phyloP scores from a whole-genome alignment of 2,113 vertebrate genomes.

The Aegithalos caudatus region DNA sequence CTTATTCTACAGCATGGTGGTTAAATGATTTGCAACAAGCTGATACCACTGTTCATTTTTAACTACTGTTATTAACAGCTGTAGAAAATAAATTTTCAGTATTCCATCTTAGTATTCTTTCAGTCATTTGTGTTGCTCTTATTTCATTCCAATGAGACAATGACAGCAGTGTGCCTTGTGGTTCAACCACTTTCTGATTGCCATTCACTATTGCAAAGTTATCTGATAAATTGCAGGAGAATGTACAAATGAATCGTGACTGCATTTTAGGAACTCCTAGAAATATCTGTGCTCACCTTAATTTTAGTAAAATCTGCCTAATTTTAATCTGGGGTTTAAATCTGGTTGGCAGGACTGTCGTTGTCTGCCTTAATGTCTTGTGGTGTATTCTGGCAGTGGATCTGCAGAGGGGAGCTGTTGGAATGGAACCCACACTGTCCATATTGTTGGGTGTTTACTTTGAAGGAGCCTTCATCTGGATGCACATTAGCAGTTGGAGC shows the following conservation, averaged over 20 bases:
- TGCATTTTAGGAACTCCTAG: not conserved
- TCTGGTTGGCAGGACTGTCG: not conserved
- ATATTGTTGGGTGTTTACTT: not conserved
- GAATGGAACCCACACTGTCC: not conserved
- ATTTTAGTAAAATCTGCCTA: not conserved
- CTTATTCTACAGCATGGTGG: not conserved
- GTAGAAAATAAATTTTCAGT: constrained; percentile 3
- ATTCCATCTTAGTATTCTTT: not conserved
- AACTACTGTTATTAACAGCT: not conserved
- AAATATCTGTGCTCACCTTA: not conserved
- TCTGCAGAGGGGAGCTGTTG: not conserved
- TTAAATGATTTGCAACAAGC: not conserved
- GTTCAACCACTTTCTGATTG: not conserved
- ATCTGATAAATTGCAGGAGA: not conserved
- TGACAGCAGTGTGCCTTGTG: not conserved
- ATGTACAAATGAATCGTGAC: not conserved
- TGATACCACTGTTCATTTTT: not conserved
- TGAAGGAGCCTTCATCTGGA: not conserved
- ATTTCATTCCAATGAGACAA: not conserved
- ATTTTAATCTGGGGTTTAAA: not conserved
- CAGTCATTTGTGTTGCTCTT: not conserved
- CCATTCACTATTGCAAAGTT: not conserved
- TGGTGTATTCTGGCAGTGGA: not conserved
- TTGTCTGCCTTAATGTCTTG: not conserved
- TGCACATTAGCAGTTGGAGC: not conserved